Evolutionary conservation across 1,140 invertebrate species (phyloP).

Genomic region (Atta texana): DNA sequence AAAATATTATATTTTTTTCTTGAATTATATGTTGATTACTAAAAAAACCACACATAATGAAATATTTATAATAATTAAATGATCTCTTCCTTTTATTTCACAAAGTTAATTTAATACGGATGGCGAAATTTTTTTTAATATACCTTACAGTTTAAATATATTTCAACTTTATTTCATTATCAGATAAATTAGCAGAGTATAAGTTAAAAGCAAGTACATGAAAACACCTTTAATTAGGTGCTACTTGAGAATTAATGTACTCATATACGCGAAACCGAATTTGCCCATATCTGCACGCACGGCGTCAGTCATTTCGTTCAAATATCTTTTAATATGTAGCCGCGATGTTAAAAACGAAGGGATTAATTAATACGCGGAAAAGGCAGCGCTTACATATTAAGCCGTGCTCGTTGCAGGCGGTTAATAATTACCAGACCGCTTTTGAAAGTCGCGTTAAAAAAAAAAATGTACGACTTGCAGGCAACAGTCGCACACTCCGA

Average conservation of each 20-base stretch:
- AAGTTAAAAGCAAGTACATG: slow-evolving; percentile 2
- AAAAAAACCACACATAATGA: neutral
- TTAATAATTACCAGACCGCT: slow-evolving; percentile 42
- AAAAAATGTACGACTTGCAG: slow-evolving; percentile 13
- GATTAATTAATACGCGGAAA: slow-evolving; percentile 52
- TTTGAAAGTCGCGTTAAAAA: slow-evolving; percentile 26
- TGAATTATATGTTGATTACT: neutral
- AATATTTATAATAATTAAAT: slow-evolving; percentile 3
- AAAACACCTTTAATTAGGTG: slow-evolving; percentile 29
- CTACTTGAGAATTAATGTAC: slow-evolving; percentile 21
- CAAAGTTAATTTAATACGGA: neutral
- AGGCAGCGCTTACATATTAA: slow-evolving; percentile 21
- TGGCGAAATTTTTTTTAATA: neutral
- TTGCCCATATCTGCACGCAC: neutral
- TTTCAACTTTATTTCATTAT: slow-evolving; percentile 7
- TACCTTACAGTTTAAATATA: neutral
- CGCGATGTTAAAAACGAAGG: slow-evolving; percentile 16
- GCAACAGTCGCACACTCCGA: slow-evolving; percentile 15
- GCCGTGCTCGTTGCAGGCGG: neutral
- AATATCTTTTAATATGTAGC: slow-evolving; percentile 37
- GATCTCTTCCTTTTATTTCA: neutral
- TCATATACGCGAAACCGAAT: neutral
- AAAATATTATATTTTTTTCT: neutral
- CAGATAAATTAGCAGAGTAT: slow-evolving; percentile 7
- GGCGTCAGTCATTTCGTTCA: neutral